These are phyloP conservation scores for Saguinus imperator DNA, from an alignment of 2,113 vertebrate genomes.

Conservation along the genomic window DNA sequence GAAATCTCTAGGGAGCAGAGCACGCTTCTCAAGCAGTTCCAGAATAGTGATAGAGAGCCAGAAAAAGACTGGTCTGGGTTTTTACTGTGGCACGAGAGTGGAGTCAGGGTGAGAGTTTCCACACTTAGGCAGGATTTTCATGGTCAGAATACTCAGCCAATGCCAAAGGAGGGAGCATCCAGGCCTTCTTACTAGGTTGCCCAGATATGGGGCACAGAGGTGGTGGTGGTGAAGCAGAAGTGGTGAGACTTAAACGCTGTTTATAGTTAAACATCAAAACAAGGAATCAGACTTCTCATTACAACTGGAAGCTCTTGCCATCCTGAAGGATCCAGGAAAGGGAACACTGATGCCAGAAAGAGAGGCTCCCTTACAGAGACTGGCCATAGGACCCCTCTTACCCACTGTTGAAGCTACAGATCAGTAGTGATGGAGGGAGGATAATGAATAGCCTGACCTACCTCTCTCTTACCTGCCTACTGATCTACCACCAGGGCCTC, in stretches of 20 bases:
- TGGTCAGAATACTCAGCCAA: background rate
- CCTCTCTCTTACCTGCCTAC: rapidly evolving
- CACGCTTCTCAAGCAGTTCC: background rate
- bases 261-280: background rate
- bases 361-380: background rate
- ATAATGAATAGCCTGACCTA: background rate
- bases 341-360: background rate
- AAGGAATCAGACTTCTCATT: background rate
- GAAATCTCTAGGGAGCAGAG: background rate
- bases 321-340: background rate
- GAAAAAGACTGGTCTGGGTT: background rate
- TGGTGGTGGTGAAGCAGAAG: too few species aligned
- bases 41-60: background rate
- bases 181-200: background rate
- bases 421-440: background rate
- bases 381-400: rapidly evolving
- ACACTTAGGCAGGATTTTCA: background rate
- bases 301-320: background rate
- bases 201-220: background rate
- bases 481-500: background rate
- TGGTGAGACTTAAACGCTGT: background rate
- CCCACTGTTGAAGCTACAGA: background rate
- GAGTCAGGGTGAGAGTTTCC: background rate
- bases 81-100: background rate
- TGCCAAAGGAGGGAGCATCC: background rate